phyloP scores from a whole-genome alignment of 2,888 invertebrate species.

The Nemotelus nigrinus region DNA sequence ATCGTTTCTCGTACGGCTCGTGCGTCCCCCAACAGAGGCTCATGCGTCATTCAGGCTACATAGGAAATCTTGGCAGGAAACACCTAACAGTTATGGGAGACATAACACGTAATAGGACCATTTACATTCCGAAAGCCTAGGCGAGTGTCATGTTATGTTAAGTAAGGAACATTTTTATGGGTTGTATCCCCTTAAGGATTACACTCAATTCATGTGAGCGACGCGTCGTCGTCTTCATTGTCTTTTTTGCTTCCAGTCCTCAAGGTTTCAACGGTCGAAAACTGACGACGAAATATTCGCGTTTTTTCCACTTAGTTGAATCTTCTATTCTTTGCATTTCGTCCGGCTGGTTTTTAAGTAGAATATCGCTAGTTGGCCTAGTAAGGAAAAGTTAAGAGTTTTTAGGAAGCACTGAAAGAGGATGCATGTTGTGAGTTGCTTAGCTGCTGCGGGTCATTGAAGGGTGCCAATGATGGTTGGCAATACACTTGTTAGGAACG shows the following conservation, averaged over 20 bases:
- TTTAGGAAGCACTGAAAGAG: background rate
- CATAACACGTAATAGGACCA: slow-evolving; percentile 38
- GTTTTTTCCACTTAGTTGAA: background rate
- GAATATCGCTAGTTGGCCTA: background rate
- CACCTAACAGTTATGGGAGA: slow-evolving; percentile 4
- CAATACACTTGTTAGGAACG: slow-evolving; percentile 26
- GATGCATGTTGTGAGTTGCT: background rate
- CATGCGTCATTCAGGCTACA: background rate
- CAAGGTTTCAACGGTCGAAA: background rate
- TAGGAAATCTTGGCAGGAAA: background rate
- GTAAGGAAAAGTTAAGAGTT: background rate
- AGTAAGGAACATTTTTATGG: slow-evolving; percentile 29
- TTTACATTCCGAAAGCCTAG: slow-evolving; percentile 37
- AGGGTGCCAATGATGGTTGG: slow-evolving; percentile 27
- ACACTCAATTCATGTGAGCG: background rate
- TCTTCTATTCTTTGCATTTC: background rate
- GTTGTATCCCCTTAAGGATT: slow-evolving; percentile 30
- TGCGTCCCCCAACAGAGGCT: background rate
- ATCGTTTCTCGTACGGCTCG: background rate
- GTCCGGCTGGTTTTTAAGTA: slow-evolving; percentile 6
- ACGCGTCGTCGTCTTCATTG: background rate
- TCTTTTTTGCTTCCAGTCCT: background rate
- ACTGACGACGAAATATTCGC: slow-evolving; percentile 13
- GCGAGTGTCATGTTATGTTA: slow-evolving; percentile 40
- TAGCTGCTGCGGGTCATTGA: slow-evolving; percentile 33